Conservation (phyloP, 2,113 vertebrate genomes). For the Herpetotheres cachinnans region DNA sequence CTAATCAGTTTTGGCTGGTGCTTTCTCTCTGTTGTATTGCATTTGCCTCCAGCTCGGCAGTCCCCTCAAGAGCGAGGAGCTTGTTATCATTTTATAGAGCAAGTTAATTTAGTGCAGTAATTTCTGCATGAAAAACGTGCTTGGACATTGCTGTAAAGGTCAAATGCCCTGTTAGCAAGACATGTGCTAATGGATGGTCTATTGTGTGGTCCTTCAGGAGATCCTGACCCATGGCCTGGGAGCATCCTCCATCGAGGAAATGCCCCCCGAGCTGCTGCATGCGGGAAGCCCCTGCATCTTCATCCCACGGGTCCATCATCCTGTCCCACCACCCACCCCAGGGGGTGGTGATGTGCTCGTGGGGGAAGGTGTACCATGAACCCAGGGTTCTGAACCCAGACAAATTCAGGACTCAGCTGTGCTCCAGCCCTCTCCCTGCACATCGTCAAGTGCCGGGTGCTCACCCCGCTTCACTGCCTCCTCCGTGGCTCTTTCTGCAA, state of each 20-base stretch:
- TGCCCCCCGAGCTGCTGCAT: no score
- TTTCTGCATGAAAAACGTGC: neutral
- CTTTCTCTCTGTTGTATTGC: neutral
- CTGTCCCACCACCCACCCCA: neutral
- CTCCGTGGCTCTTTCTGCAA: neutral
- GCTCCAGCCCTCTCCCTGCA: neutral
- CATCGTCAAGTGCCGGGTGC: rapidly evolving
- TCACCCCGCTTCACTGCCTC: neutral
- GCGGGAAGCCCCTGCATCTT: neutral
- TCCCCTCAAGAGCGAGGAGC: neutral
- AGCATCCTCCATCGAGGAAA: neutral
- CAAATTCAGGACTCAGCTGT: rapidly evolving
- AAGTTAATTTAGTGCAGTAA: neutral
- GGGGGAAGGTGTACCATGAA: neutral
- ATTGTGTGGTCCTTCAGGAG: neutral
- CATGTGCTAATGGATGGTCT: neutral
- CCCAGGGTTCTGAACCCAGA: rapidly evolving
- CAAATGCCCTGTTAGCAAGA: neutral
- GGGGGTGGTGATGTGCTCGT: rapidly evolving
- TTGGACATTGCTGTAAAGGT: neutral
- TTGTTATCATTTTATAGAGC: neutral
- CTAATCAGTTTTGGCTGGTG: neutral
- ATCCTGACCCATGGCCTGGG: neutral
- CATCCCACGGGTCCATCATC: rapidly evolving
- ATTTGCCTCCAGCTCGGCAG: neutral